Percentiles rank a stretch among this genome's conserved stretches.
Conservation (phyloP, 2,888 invertebrate species). For the Tachystola acroxantha region DNA sequence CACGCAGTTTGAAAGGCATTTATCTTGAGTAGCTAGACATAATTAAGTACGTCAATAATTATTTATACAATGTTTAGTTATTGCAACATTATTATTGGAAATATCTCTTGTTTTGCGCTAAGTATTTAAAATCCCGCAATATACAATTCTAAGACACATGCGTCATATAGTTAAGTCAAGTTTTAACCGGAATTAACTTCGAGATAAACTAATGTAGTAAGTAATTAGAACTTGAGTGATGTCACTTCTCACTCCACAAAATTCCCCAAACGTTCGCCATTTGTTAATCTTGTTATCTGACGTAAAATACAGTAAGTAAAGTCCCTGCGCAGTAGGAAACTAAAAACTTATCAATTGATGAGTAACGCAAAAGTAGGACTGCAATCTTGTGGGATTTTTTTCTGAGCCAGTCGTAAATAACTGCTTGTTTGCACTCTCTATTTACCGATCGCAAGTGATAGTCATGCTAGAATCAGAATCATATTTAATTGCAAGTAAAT, state of each 20-base stretch:
- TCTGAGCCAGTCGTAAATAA: too few species aligned
- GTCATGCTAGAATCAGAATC: too few species aligned
- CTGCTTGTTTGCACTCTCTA: too few species aligned
- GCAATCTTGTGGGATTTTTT: too few species aligned
- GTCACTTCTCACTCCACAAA: slow-evolving; percentile 34
- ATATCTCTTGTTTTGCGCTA: too few species aligned
- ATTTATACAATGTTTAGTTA: neutral
- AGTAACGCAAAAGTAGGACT: too few species aligned
- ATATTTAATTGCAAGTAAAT: too few species aligned
- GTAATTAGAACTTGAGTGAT: slow-evolving; percentile 34
- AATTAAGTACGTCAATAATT: neutral
- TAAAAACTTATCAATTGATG: neutral
- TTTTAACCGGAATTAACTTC: slow-evolving; percentile 15
- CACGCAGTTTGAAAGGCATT: neutral
- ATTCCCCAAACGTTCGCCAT: slow-evolving; percentile 23
- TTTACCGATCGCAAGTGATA: too few species aligned
- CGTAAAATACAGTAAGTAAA: too few species aligned
- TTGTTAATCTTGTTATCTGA: slow-evolving; percentile 23
- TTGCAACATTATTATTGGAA: neutral
- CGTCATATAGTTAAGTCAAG: slow-evolving; percentile 4
- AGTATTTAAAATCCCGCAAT: neutral
- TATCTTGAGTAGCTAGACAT: neutral
- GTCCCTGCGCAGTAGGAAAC: neutral
- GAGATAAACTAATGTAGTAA: slow-evolving; percentile 25
- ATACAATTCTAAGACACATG: neutral